Base-by-base conservation (phyloP, 2,113 vertebrate species). In the Takifugu flavidus region DNA sequence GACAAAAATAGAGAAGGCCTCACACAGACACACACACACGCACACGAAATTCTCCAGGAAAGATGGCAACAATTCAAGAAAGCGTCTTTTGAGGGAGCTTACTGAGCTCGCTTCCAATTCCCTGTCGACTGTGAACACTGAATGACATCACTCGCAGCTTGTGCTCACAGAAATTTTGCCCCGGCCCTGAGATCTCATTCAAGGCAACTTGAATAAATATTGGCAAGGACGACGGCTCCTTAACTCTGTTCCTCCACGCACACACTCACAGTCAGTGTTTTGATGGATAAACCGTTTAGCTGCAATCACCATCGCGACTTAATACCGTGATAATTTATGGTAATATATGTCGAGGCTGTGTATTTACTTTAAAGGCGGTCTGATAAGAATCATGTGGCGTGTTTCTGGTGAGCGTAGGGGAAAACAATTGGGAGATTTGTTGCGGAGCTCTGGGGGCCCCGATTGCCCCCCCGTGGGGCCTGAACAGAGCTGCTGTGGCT, bases 341-440 rank as follows among this genome's bases (percentile, higher is more conserved):
- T 75, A 78, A 82, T 80, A 25, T 65, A 66, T 71, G 61, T 25
- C 20, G 3, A 3, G 64, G 70, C 15, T 71, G 73, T 56, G 29
- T 86, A 31, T 85, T 83, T 83, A 71, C 77, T 80, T 76, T 73
- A 65, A 62, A 71, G 75, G 75, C 60, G 5, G 65, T 50, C 67
- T 77, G 83, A 82, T 83, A 71, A 77, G 74, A 58, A 81, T 86
- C 80, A 81, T 75, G 75, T 71, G 69, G 54, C 45, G 39, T 74
- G 73, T 75, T 78, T 72, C 79, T 82, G 81, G 27, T 46, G 53
- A 69, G 52, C 58, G 73, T 56, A 62, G 63, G 61, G 46, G 72
- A 77, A 73, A 39, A 84, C 85, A 86, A 87, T 86, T 72, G 75
- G 66, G 77, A 78, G 83, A 87, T 86, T 84, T 73, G 53, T 83